Evolutionary conservation across 2,113 vertebrate genomes (phyloP), one percentile per base, ranked within the genome.

Genomic region (Hippocampus zosterae): DNA sequence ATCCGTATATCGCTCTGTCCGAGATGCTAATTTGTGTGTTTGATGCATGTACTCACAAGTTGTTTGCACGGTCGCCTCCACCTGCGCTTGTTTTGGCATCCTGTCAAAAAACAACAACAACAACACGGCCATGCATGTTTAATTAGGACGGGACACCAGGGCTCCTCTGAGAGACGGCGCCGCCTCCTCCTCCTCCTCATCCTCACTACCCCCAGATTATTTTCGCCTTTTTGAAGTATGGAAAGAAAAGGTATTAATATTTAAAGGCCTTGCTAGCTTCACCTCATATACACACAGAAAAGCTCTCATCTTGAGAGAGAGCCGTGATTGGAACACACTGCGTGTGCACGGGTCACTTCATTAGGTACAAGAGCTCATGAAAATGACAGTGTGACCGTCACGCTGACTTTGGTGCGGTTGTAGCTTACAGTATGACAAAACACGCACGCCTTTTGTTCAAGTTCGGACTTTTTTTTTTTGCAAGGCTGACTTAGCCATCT

Each of bases 21-120:
- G 90, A 94, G 93, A 95, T 96, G 95, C 93, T 97, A 95, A 97
- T 96, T 94, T 94, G 91, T 94, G 92, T 93, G 92, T 92, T 94
- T 93, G 91, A 92, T 92, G 92, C 93, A 92, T 93, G 92, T 93
- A 87, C 93, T 95, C 93, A 94, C 93, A 93, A 94, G 93, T 92
- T 94, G 93, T 96, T 96, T 95, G 94, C 93, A 94, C 92, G 92
- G 93, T 91, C 75, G 81, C 91, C 93, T 96, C 94, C 95, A 97
- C 95, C 93, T 96, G 94, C 94, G 93, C 93, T 91, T 96, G 94
- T 95, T 95, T 85, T 96, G 94, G 95, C 94, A 89, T 91, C 94
- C 93, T 95, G 95, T 96, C 96, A 97, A 94, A 94, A 95, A 93
- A 94, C 94, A 41, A 40, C 33, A 41, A 56, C 48, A 94, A 80